A percentile compares a stretch with the other conserved stretches of the same genome.
phyloP scores from a whole-genome alignment of 2,113 vertebrate species.

The Trichechus manatus region DNA sequence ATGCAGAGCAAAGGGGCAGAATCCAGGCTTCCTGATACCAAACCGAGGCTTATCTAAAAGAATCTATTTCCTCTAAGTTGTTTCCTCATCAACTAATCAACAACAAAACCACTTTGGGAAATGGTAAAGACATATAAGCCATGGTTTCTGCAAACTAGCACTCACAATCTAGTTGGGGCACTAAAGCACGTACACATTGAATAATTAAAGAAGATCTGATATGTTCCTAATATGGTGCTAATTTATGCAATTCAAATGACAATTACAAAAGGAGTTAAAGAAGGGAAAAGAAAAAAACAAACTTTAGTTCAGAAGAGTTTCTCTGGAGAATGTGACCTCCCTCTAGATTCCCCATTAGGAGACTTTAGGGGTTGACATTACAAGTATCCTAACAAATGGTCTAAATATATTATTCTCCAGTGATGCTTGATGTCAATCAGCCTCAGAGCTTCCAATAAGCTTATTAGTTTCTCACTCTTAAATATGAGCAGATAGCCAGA shows the following conservation, averaged over 20 bases:
- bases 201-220: background rate
- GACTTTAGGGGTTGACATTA: background rate
- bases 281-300: background rate
- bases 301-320: background rate
- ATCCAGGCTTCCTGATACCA: slow-evolving; percentile 53
- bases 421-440: background rate
- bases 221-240: background rate
- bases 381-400: background rate
- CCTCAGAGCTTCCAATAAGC: background rate
- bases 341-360: background rate
- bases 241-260: background rate
- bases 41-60: slow-evolving; percentile 6
- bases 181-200: background rate
- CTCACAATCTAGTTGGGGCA: background rate
- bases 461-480: background rate
- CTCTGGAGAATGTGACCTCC: background rate
- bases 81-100: slow-evolving; percentile 58
- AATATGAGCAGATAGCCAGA: background rate
- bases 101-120: background rate
- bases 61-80: slow-evolving; percentile 60
- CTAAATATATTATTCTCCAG: background rate
- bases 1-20: background rate
- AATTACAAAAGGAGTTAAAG: background rate
- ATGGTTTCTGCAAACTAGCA: background rate
- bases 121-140: background rate